Percentiles rank a stretch among this genome's conserved stretches.
These are phyloP conservation scores for Drosophila leonis DNA, from an alignment of 2,888 invertebrate genomes.

Conservation along the genomic window DNA sequence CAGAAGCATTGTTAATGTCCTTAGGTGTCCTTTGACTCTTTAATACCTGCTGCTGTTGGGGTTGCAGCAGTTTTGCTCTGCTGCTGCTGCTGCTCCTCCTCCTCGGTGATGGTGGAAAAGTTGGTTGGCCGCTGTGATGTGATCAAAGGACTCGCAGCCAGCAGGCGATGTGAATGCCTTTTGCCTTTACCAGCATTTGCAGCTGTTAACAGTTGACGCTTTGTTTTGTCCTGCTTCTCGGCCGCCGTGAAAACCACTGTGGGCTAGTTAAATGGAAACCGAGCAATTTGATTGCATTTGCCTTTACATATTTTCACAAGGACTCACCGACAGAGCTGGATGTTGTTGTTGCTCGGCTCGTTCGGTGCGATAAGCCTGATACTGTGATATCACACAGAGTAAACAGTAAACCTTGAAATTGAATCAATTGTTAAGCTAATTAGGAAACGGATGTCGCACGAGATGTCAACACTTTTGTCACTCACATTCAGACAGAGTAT, in stretches of 20 bases:
- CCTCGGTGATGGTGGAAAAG: constrained; percentile 75
- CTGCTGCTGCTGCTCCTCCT: constrained; percentile 64
- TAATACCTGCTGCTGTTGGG: constrained; percentile 32
- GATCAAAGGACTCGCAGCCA: constrained; percentile 66
- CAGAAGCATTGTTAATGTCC: constrained; percentile 1
- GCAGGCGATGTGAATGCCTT: constrained; percentile 59
- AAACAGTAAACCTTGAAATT: constrained; percentile 90
- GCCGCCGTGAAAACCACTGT: constrained; percentile 61
- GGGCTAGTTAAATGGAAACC: constrained; percentile 39
- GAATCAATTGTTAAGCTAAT: constrained; percentile 6
- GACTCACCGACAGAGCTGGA: constrained; percentile 87
- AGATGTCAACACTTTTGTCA: neutral
- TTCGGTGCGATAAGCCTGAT: constrained; percentile 90
- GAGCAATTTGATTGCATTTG: neutral
- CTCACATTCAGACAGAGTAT: constrained; percentile 92
- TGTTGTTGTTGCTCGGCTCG: constrained; percentile 84
- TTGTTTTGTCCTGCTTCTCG: constrained; percentile 58
- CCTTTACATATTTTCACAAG: neutral
- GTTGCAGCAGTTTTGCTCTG: constrained; percentile 41
- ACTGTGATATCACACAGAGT: constrained; percentile 94
- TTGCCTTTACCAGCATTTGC: constrained; percentile 29
- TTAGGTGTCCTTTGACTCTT: constrained; percentile 3
- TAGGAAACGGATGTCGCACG: neutral
- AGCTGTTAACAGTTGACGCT: constrained; percentile 42
- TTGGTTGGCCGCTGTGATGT: constrained; percentile 73